A percentile compares a stretch with the other conserved stretches of the same genome.
Evolutionary conservation across 2,888 invertebrate species (phyloP).

Genomic region (Latrodectus elegans): DNA sequence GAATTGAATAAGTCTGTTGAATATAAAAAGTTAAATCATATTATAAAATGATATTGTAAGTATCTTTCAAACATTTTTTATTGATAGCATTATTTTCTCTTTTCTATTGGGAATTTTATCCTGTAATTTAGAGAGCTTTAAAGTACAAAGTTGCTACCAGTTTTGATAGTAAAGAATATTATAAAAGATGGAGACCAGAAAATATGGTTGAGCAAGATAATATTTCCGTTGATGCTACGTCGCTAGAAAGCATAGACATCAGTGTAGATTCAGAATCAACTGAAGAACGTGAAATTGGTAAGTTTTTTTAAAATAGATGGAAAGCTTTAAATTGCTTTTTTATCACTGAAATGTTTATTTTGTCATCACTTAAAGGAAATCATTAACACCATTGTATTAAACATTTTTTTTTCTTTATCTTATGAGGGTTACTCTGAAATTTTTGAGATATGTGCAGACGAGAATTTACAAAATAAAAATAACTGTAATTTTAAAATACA

Average conservation of each 20-base stretch:
- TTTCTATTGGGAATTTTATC: not conserved
- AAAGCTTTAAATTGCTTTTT: too few relatives aligned
- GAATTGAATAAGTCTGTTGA: too few relatives aligned
- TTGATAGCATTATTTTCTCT: not conserved
- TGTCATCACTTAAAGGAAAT: too few relatives aligned
- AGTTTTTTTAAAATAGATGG: not conserved
- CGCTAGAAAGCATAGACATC: constrained; percentile 59
- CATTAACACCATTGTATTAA: too few relatives aligned
- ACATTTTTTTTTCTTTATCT: too few relatives aligned
- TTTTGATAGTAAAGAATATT: constrained; percentile 92
- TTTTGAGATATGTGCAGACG: too few relatives aligned
- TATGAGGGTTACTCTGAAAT: too few relatives aligned
- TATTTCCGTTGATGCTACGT: constrained; percentile 60
- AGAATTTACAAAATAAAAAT: too few relatives aligned
- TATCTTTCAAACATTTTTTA: not conserved
- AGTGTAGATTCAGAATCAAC: constrained; percentile 42
- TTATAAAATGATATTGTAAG: too few relatives aligned
- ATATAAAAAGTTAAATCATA: too few relatives aligned
- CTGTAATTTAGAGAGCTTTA: constrained; percentile 81
- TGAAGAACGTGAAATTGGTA: constrained; percentile 69
- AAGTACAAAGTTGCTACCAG: constrained; percentile 95
- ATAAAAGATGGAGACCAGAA: constrained; percentile 77
- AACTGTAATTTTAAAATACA: too few relatives aligned
- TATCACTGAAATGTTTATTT: too few relatives aligned
- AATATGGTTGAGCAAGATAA: constrained; percentile 69